Evolutionary conservation across 2,888 invertebrate genomes (phyloP), one percentile per base, ranked within the genome.

Genomic region (Cartodere bifasciata): DNA sequence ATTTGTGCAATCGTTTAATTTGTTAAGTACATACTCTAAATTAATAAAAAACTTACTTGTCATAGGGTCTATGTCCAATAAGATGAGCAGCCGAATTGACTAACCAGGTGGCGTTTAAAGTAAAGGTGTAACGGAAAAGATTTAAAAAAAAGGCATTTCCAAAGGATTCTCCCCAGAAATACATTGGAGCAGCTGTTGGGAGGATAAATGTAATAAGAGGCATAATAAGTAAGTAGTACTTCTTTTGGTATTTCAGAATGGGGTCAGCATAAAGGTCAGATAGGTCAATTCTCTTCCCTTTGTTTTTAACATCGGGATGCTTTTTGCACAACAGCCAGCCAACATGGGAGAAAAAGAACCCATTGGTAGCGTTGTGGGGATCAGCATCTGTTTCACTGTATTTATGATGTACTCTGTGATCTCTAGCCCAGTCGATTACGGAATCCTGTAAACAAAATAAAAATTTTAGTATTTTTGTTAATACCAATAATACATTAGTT

Each of bases 311-410:
- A 40, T 87, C 83, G 0, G 87, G 87, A 55, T 94, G 94, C 57
- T 95, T 94, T 46, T 77, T 73, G 48, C 81, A 80, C 32, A 94
- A 62, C 38, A 95, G 67, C 95, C 95, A 95, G 35, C 95, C 95
- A 46, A 94, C 71, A 59, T 95, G 95, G 0, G 92, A 75, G 64
- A 94, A 95, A 71, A 94, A 94, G 65, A 95, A 91, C 6, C 95
- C 95, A 14, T 91, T 69, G 29, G 64, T 84, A 2, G 90, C 86
- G 54, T 91, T 90, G 57, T 92, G 90, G 0, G 91, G 91, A 62
- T 92, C 91, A 1, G 90, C 91, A 56, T 91, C 79, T 0, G 91
- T 92, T 56, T 92, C 91, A 12, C 83, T 84, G 63, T 78, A 91
- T 58, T 91, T 92, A 66, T 92, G 91, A 56, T 92, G 86, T 52